phyloP scores from a whole-genome alignment of 2,888 invertebrate species.

The Plebejus argus region DNA sequence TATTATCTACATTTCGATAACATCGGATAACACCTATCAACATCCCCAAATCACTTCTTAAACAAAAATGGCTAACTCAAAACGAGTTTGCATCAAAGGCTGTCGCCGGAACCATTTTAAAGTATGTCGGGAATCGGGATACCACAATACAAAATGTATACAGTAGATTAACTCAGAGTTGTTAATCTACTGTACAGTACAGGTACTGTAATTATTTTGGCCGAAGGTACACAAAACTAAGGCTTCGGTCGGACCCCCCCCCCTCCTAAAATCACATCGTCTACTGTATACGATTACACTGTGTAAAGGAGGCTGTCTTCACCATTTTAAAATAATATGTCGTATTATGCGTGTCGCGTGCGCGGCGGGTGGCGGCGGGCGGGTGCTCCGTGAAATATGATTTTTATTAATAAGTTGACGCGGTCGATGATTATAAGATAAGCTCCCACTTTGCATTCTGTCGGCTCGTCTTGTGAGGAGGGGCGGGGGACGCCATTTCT shows the following conservation, averaged over 20 bases:
- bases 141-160: constrained; percentile 28
- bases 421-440: constrained; percentile 81
- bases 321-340: constrained; percentile 38
- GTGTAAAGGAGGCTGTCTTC: constrained; percentile 3
- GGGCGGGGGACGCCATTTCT: constrained; percentile 44
- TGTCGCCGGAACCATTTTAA: constrained; percentile 21
- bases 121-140: constrained; percentile 38
- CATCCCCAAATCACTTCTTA: neutral
- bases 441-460: constrained; percentile 79
- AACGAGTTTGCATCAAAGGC: constrained; percentile 21
- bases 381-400: constrained; percentile 72
- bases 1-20: neutral
- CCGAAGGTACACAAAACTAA: too few relatives aligned
- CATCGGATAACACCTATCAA: neutral
- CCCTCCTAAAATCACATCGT: neutral
- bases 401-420: constrained; percentile 82
- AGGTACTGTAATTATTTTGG: too few relatives aligned
- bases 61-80: constrained; percentile 14
- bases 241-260: too few relatives aligned
- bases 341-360: constrained; percentile 64
- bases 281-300: neutral
- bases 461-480: constrained; percentile 69
- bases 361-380: constrained; percentile 52
- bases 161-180: neutral
- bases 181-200: too few relatives aligned